Percentiles rank a stretch among this genome's conserved stretches.
Conservation (phyloP, 1,140 invertebrate genomes). For the Drosophila paulistorum region DNA sequence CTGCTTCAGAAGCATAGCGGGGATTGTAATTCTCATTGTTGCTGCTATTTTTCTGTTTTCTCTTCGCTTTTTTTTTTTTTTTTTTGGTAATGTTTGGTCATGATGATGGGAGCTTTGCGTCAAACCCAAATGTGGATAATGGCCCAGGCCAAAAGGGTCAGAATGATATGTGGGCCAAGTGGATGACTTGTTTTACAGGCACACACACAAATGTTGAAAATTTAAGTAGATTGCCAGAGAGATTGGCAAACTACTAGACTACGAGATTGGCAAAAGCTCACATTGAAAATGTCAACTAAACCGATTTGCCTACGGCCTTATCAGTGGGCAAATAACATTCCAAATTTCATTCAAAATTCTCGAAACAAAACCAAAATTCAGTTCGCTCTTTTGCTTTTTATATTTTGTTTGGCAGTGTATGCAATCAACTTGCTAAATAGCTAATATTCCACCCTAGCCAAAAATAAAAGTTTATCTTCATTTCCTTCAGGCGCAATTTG, state of each 20-base stretch:
- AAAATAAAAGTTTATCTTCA: slow-evolving; percentile 16
- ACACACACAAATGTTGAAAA: slow-evolving; percentile 10
- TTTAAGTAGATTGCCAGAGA: slow-evolving; percentile 39
- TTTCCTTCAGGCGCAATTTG: slow-evolving; percentile 19
- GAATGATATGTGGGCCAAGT: slow-evolving; percentile 54
- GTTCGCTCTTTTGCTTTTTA: neutral
- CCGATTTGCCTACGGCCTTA: neutral
- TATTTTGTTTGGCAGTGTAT: neutral
- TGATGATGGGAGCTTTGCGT: slow-evolving; percentile 64
- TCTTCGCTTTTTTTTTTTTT: neutral
- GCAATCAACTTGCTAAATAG: neutral
- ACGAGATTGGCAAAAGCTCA: neutral
- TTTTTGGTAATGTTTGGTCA: slow-evolving; percentile 49
- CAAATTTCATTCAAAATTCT: neutral
- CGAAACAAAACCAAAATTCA: neutral
- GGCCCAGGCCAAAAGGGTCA: slow-evolving; percentile 57
- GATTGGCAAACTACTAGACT: neutral
- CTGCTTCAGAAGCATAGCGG: slow-evolving; percentile 23
- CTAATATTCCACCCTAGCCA: slow-evolving; percentile 14
- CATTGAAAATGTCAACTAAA: slow-evolving; percentile 8
- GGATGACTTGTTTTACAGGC: slow-evolving; percentile 14
- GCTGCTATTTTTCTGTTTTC: slow-evolving; percentile 7
- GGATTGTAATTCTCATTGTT: slow-evolving; percentile 32
- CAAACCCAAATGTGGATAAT: slow-evolving; percentile 64
- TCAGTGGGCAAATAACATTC: neutral